phyloP scores from a whole-genome alignment of 2,888 invertebrate genomes.

The Eurois occulta region DNA sequence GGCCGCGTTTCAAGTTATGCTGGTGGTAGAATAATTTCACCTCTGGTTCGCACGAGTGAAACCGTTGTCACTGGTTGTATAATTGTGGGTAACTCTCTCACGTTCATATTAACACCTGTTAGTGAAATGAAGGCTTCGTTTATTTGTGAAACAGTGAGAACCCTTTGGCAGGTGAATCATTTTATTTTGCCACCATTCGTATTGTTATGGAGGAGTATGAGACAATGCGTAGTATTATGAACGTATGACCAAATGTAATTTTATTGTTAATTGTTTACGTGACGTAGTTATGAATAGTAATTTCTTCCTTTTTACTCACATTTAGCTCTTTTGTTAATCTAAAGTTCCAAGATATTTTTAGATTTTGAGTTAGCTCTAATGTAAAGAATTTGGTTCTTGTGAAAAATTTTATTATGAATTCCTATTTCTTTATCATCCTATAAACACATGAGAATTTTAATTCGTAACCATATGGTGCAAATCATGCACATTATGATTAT shows the following conservation, averaged over 20 bases:
- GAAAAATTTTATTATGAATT: not conserved
- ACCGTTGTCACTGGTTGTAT: slow-evolving; percentile 70
- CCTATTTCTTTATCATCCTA: not conserved
- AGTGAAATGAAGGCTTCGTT: slow-evolving; percentile 51
- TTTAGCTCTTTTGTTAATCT: not conserved
- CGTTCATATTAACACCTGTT: slow-evolving; percentile 67
- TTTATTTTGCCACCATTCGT: slow-evolving; percentile 6
- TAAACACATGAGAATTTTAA: not conserved
- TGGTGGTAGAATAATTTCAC: slow-evolving; percentile 68
- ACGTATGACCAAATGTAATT: not conserved
- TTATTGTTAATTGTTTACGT: not conserved
- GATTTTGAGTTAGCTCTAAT: not conserved
- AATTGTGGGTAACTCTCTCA: slow-evolving; percentile 83
- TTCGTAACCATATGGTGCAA: not conserved
- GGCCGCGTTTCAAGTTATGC: not conserved
- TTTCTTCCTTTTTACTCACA: not conserved
- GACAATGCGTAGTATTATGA: slow-evolving; percentile 2
- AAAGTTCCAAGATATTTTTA: not conserved
- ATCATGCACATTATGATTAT: not conserved
- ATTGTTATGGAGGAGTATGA: slow-evolving; percentile 12
- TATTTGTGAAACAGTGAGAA: slow-evolving; percentile 52
- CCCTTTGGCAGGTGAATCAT: slow-evolving; percentile 16
- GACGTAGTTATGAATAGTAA: not conserved
- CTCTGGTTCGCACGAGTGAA: slow-evolving; percentile 74
- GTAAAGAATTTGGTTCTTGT: not conserved